Conservation (phyloP, 2,888 invertebrate genomes). For the Epirrita christyi region DNA sequence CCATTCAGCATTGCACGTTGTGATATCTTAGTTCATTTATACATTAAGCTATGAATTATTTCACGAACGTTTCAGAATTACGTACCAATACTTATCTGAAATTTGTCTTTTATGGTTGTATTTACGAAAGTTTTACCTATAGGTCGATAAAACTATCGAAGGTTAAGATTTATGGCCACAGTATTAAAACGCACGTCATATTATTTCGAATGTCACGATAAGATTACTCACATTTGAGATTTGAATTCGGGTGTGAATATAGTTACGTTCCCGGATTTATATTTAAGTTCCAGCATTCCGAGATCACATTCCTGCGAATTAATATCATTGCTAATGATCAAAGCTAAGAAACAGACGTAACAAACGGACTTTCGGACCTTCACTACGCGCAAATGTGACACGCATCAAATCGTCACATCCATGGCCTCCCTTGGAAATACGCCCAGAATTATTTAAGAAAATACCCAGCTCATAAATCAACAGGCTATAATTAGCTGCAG, state of each 20-base stretch:
- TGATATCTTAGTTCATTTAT: conserved; percentile 1
- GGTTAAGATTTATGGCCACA: conserved; percentile 35
- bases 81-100: not conserved
- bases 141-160: conserved; percentile 32
- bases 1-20: not conserved
- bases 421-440: conserved; percentile 59
- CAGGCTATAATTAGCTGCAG: conserved; percentile 46
- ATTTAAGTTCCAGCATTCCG: not conserved
- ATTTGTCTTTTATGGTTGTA: not conserved
- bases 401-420: conserved; percentile 46
- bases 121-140: conserved; percentile 5
- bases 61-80: not conserved
- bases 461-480: conserved; percentile 48
- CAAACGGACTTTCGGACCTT: conserved; percentile 35
- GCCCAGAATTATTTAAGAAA: conserved; percentile 61
- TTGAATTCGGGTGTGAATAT: conserved; percentile 9
- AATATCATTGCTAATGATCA: not conserved
- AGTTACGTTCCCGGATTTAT: not conserved
- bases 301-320: not conserved
- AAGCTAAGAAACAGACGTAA: conserved; percentile 9
- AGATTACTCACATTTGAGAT: conserved; percentile 25
- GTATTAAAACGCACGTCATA: conserved; percentile 33
- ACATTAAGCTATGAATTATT: not conserved
- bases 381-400: conserved; percentile 44
- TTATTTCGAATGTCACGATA: conserved; percentile 35